A percentile compares a stretch with the other conserved stretches of the same genome.
Evolutionary conservation across 2,888 invertebrate species (phyloP).

Genomic region (Catocala sponsa): DNA sequence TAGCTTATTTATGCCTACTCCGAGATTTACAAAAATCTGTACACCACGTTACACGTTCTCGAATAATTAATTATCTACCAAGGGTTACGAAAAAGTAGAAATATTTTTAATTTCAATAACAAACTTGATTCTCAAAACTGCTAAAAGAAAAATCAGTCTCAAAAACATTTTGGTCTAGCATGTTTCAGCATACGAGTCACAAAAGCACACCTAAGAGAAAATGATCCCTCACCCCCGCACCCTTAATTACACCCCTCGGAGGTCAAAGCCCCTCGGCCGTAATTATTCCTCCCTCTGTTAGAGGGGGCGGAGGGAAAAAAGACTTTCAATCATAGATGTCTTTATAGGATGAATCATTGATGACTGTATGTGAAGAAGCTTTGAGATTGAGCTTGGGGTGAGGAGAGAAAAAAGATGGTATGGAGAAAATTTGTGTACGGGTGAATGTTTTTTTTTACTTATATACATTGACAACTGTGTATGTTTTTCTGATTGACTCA

Average conservation of each 20-base stretch:
- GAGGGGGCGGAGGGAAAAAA: slow-evolving; percentile 43
- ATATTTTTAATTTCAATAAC: too few species aligned
- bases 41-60: too few species aligned
- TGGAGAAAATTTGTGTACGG: neutral
- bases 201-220: slow-evolving; percentile 61
- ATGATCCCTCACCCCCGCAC: slow-evolving; percentile 52
- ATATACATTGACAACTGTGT: too few species aligned
- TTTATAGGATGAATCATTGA: slow-evolving; percentile 43
- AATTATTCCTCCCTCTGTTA: slow-evolving; percentile 68
- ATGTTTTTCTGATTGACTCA: too few species aligned
- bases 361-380: slow-evolving; percentile 23
- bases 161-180: slow-evolving; percentile 26
- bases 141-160: neutral
- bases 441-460: too few species aligned
- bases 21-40: too few species aligned
- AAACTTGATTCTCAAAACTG: neutral
- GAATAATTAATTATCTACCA: too few species aligned
- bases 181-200: slow-evolving; percentile 33
- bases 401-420: neutral
- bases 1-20: too few species aligned
- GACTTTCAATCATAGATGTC: slow-evolving; percentile 63
- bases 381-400: neutral
- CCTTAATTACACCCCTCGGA: slow-evolving; percentile 69
- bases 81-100: too few species aligned
- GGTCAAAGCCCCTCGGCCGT: slow-evolving; percentile 58